Evolutionary conservation across 2,888 invertebrate species (phyloP).

Genomic region (Dicranocentrus wangi): DNA sequence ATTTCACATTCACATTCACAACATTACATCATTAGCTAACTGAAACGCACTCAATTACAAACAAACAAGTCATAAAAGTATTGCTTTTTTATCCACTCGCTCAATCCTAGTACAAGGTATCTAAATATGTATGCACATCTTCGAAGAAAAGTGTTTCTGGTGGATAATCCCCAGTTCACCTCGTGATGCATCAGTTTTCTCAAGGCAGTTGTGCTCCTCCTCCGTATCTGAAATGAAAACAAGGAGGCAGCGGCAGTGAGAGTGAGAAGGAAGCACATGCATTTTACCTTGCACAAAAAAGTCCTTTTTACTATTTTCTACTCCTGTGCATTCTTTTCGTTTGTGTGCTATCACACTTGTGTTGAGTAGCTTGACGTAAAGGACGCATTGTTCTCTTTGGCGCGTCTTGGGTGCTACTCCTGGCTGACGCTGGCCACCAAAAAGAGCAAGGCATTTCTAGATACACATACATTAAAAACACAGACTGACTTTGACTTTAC

Average conservation of each 20-base stretch:
- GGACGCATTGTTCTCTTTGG: slow-evolving; percentile 34
- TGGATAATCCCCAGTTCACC: too few relatives aligned
- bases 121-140: too few relatives aligned
- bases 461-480: too few relatives aligned
- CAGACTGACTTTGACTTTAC: too few relatives aligned
- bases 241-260: not conserved
- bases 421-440: slow-evolving; percentile 11
- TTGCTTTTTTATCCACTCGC: too few relatives aligned
- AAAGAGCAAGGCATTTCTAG: not conserved
- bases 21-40: too few relatives aligned
- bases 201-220: slow-evolving; percentile 36
- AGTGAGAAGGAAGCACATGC: not conserved
- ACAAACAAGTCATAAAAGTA: too few relatives aligned
- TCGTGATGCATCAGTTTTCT: too few relatives aligned
- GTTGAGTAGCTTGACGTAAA: slow-evolving; percentile 12
- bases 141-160: too few relatives aligned
- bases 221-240: slow-evolving; percentile 17
- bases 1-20: too few relatives aligned
- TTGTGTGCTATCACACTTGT: not conserved
- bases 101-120: too few relatives aligned
- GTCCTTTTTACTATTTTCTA: not conserved
- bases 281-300: slow-evolving; percentile 3
- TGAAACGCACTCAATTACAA: too few relatives aligned
- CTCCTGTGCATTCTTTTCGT: not conserved
- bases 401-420: slow-evolving; percentile 40